These are phyloP conservation scores for Psilanteris sp. DNA, from an alignment of 1,140 invertebrate genomes.

Conservation along the genomic window DNA sequence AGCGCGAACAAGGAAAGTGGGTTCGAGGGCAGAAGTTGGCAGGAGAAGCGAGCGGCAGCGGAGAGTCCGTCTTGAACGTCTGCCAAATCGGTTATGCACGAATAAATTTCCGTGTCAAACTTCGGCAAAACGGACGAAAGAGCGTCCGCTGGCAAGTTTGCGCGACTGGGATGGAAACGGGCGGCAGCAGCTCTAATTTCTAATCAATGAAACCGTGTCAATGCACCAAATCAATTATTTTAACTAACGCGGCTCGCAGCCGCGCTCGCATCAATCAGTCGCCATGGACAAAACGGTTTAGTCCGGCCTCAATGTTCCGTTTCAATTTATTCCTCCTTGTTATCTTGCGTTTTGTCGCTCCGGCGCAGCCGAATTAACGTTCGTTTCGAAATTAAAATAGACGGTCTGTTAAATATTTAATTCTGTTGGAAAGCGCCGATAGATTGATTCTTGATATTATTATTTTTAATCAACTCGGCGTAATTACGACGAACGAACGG, in stretches of 20 bases:
- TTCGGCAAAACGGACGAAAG: conserved; percentile 66
- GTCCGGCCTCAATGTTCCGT: conserved; percentile 48
- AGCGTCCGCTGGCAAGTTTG: conserved; percentile 57
- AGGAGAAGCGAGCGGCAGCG: conserved; percentile 48
- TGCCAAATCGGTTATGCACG: conserved; percentile 78
- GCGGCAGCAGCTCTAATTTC: conserved; percentile 60
- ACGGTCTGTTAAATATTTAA: conserved; percentile 42
- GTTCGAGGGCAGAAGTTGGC: conserved; percentile 44
- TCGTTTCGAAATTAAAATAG: conserved; percentile 25
- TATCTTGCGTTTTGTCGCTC: conserved; percentile 48
- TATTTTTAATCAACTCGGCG: conserved; percentile 23
- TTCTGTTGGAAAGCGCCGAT: background rate
- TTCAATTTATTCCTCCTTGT: conserved; percentile 58
- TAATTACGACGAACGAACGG: background rate
- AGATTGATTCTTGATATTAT: conserved; percentile 31
- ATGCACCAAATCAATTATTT: conserved; percentile 66
- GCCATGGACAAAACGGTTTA: conserved; percentile 47
- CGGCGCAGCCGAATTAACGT: conserved; percentile 27
- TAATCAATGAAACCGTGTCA: conserved; percentile 65
- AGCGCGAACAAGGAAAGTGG: conserved; percentile 61
- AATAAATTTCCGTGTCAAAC: conserved; percentile 79
- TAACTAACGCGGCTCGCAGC: conserved; percentile 46
- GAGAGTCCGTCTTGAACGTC: conserved; percentile 74
- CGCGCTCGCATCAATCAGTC: conserved; percentile 54
- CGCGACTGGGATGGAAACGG: conserved; percentile 51